These are phyloP conservation scores for Phylloscopus collybita DNA, from an alignment of 2,797 vertebrate species.

Conservation along the genomic window DNA sequence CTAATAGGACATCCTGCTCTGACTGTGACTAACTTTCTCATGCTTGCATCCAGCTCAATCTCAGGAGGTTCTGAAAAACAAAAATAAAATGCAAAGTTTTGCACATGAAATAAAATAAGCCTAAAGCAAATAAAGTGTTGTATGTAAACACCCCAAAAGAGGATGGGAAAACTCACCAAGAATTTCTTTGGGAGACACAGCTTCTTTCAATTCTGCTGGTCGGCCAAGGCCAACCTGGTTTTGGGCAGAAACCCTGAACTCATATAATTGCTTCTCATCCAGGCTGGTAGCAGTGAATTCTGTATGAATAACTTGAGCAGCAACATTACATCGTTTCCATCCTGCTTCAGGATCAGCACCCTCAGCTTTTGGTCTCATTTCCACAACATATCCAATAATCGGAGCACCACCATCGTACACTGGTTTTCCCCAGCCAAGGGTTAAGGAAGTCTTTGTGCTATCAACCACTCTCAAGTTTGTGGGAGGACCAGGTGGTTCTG, in stretches of 20 bases:
- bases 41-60: slow-evolving; percentile 91
- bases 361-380: slow-evolving; percentile 86
- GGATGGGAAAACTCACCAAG: slow-evolving; percentile 82
- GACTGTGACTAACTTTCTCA: slow-evolving; percentile 91
- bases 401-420: slow-evolving; percentile 94
- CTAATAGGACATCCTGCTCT: slow-evolving; percentile 97
- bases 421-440: slow-evolving; percentile 92
- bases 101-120: not conserved
- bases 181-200: slow-evolving; percentile 92
- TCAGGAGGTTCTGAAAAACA: slow-evolving; percentile 90
- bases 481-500: slow-evolving; percentile 95
- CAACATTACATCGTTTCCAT: slow-evolving; percentile 96
- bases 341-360: slow-evolving; percentile 89
- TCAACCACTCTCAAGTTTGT: slow-evolving; percentile 92
- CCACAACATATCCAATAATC: slow-evolving; percentile 94
- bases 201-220: slow-evolving; percentile 89
- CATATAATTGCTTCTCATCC: slow-evolving; percentile 89
- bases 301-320: slow-evolving; percentile 90
- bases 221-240: slow-evolving; percentile 96
- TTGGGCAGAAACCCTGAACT: slow-evolving; percentile 96
- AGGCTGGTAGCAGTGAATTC: slow-evolving; percentile 92
- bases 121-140: not conserved
- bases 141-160: not conserved
- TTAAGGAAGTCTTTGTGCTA: slow-evolving; percentile 89
- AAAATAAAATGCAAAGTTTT: not conserved